These are phyloP conservation scores for Tichodroma muraria DNA, from an alignment of 2,113 vertebrate species.

Conservation along the genomic window DNA sequence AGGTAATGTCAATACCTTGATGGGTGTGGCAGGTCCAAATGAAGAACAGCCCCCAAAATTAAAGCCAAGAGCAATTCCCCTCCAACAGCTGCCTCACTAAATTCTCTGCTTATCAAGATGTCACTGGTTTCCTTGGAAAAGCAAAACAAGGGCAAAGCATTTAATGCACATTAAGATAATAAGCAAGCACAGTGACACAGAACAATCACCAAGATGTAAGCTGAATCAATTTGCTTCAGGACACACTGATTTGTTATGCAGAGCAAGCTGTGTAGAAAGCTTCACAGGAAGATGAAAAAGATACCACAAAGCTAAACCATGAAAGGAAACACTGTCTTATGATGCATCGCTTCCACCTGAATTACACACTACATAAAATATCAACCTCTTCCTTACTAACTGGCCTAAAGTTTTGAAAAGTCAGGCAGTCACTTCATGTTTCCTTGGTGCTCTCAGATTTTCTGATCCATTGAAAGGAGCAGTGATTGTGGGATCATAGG, in stretches of 20 bases:
- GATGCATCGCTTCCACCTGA: background rate
- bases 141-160: background rate
- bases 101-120: background rate
- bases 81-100: background rate
- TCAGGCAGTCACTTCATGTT: background rate
- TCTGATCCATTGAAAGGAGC: background rate
- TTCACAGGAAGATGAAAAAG: background rate
- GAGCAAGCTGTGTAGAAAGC: background rate
- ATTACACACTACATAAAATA: background rate
- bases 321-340: background rate
- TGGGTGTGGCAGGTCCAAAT: background rate
- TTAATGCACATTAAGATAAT: background rate
- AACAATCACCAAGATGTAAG: background rate
- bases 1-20: background rate
- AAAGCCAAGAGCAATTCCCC: background rate
- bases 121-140: background rate
- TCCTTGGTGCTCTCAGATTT: background rate
- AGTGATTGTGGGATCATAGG: accelerated
- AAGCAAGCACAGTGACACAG: background rate
- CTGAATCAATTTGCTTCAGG: background rate
- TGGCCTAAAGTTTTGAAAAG: accelerated
- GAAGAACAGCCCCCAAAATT: background rate
- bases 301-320: background rate
- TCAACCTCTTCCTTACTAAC: background rate
- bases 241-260: background rate